Evolutionary conservation across 2,888 invertebrate genomes (phyloP).

Genomic region (Digitonthophagus gazella): DNA sequence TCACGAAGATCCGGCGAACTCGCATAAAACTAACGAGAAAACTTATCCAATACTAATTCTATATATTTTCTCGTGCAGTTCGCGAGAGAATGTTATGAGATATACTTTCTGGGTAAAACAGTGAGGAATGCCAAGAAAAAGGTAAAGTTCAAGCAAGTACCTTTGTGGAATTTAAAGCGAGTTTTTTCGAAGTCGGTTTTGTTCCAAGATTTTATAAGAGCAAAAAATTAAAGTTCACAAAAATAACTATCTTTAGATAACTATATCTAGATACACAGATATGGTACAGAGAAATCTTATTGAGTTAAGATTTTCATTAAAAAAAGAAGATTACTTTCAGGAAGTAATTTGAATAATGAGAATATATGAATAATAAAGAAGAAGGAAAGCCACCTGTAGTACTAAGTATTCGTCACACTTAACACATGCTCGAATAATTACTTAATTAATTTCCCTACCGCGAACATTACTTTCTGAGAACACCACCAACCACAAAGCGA

Average conservation of each 20-base stretch:
- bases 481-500: not conserved
- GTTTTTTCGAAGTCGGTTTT: not conserved
- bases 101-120: not conserved
- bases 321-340: not conserved
- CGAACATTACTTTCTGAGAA: not conserved
- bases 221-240: not conserved
- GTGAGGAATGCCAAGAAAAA: not conserved
- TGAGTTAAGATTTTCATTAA: not conserved
- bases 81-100: not conserved
- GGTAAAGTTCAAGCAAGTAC: not conserved
- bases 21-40: slow-evolving; percentile 44
- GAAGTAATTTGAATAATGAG: not conserved
- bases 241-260: too few species aligned
- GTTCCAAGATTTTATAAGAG: not conserved
- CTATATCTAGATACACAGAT: too few species aligned
- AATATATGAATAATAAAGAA: not conserved
- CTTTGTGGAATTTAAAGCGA: not conserved
- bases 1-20: slow-evolving; percentile 35
- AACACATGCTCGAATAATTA: not conserved
- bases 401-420: not conserved
- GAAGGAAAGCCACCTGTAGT: not conserved
- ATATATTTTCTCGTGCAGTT: slow-evolving; percentile 33
- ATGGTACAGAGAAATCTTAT: too few species aligned
- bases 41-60: slow-evolving; percentile 45
- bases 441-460: not conserved